These are phyloP conservation scores for Euwallacea similis DNA, from an alignment of 1,140 invertebrate genomes.

Conservation along the genomic window DNA sequence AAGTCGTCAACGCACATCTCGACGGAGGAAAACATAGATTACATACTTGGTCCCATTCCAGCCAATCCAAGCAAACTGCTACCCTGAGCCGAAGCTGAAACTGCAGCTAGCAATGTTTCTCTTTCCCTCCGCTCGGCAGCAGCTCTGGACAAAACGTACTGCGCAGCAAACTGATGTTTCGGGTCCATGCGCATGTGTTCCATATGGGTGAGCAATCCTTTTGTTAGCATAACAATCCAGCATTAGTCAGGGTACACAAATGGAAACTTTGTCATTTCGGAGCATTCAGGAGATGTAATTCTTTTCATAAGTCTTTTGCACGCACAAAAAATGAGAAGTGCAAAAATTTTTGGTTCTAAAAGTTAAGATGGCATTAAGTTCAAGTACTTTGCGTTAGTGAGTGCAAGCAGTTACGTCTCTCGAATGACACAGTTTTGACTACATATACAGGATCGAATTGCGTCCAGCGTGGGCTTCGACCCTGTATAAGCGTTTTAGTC, in stretches of 20 bases:
- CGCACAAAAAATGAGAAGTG: too few relatives aligned
- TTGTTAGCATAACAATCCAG: not conserved
- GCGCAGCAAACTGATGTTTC: conserved; percentile 93
- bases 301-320: too few relatives aligned
- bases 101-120: conserved; percentile 72
- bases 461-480: too few relatives aligned
- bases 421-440: not conserved
- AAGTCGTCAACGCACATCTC: too few relatives aligned
- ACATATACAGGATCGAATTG: conserved; percentile 7
- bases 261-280: too few relatives aligned
- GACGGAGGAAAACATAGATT: too few relatives aligned
- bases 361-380: not conserved
- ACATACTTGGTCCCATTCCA: conserved; percentile 51
- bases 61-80: conserved; percentile 50
- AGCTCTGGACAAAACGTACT: conserved; percentile 87
- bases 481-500: not conserved
- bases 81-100: conserved; percentile 63
- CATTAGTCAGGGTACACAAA: too few relatives aligned
- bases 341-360: too few relatives aligned
- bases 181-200: conserved; percentile 96
- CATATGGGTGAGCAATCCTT: conserved; percentile 90
- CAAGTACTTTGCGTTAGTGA: too few relatives aligned
- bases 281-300: too few relatives aligned
- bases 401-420: too few relatives aligned
- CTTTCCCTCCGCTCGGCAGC: conserved; percentile 86